These are phyloP conservation scores for Drosophila persimilis DNA, from an alignment of 1,140 invertebrate species.

Conservation along the genomic window DNA sequence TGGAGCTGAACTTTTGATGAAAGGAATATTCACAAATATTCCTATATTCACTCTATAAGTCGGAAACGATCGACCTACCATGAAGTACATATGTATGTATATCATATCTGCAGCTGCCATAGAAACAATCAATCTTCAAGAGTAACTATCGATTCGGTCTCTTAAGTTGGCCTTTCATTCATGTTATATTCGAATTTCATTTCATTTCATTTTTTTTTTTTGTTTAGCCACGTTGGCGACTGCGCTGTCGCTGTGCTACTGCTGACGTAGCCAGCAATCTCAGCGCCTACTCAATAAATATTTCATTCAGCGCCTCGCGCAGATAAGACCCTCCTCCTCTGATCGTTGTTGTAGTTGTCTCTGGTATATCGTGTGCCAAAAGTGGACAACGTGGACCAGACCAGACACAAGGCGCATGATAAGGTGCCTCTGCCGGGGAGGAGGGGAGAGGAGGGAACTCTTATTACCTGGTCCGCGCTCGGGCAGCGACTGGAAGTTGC, in stretches of 20 bases:
- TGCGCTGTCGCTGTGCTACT: constrained; percentile 24
- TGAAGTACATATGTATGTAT: too few relatives aligned
- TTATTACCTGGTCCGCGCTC: constrained; percentile 83
- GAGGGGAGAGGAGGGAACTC: constrained; percentile 1
- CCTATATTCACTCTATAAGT: too few relatives aligned
- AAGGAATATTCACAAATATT: too few relatives aligned
- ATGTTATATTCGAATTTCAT: constrained; percentile 2
- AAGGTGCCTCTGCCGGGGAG: not conserved
- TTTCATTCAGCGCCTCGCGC: constrained; percentile 30
- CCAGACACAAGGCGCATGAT: constrained; percentile 10
- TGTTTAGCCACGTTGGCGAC: constrained; percentile 64
- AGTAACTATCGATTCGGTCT: too few relatives aligned
- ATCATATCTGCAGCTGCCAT: too few relatives aligned
- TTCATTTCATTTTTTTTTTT: constrained; percentile 45
- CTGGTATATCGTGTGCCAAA: constrained; percentile 2
- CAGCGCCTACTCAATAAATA: constrained; percentile 27
- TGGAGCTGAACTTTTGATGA: constrained; percentile 1
- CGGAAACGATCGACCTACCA: too few relatives aligned
- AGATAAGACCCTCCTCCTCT: constrained; percentile 33
- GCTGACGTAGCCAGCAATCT: constrained; percentile 67
- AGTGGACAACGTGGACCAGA: constrained; percentile 46
- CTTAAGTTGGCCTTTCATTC: constrained; percentile 13
- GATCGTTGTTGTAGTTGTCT: constrained; percentile 8
- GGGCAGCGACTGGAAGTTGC: constrained; percentile 74
- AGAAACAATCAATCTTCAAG: too few relatives aligned